Evolutionary conservation across 1,140 invertebrate species (phyloP).

Genomic region (Ericerus pela): DNA sequence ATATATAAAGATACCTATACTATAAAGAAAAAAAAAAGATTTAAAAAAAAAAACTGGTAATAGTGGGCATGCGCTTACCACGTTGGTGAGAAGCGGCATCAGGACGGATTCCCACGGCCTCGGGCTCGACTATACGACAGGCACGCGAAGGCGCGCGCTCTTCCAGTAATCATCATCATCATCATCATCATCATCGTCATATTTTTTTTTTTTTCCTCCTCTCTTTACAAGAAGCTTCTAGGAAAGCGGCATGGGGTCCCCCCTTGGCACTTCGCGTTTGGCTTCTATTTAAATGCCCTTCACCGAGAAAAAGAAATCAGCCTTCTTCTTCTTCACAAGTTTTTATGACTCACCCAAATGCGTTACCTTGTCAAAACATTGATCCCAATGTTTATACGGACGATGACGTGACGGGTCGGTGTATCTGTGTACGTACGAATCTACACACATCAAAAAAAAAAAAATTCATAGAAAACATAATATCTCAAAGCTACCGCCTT

Average conservation of each 20-base stretch:
- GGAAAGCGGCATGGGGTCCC: too few relatives aligned
- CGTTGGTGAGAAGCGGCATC: slow-evolving; percentile 9
- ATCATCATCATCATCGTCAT: too few relatives aligned
- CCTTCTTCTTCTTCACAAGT: background rate
- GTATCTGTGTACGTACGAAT: background rate
- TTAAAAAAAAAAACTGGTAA: slow-evolving; percentile 12
- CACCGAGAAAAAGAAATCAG: background rate
- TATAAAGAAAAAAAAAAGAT: too few relatives aligned
- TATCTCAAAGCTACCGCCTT: too few relatives aligned
- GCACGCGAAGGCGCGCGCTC: slow-evolving; percentile 10
- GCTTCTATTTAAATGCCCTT: background rate
- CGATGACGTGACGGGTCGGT: background rate
- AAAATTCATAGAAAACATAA: too few relatives aligned
- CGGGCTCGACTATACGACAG: slow-evolving; percentile 8
- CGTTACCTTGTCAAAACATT: background rate
- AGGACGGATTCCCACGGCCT: slow-evolving; percentile 7
- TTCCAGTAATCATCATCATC: background rate
- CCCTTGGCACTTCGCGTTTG: background rate
- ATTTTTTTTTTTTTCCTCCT: too few relatives aligned
- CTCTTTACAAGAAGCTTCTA: too few relatives aligned
- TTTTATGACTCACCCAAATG: background rate
- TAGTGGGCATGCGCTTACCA: slow-evolving; percentile 2
- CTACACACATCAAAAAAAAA: too few relatives aligned
- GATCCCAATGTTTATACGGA: background rate
- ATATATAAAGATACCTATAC: too few relatives aligned